A percentile compares a stretch with the other conserved stretches of the same genome.
Evolutionary conservation across 1,140 invertebrate species (phyloP).

Genomic region (Helicoverpa zea): DNA sequence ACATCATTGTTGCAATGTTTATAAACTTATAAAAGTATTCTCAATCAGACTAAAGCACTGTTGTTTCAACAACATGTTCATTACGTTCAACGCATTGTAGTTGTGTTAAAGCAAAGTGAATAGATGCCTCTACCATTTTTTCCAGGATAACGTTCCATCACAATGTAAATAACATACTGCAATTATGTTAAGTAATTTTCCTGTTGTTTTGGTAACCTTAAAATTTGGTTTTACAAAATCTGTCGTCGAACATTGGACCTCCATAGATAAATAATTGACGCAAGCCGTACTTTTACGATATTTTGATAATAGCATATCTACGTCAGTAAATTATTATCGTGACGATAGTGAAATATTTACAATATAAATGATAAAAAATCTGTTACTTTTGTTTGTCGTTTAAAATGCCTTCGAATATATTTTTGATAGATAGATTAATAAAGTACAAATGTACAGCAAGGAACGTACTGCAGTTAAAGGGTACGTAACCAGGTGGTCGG

Average conservation of each 20-base stretch:
- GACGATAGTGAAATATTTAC: too few species aligned
- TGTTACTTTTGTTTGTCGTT: too few species aligned
- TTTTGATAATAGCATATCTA: background rate
- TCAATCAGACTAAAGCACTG: background rate
- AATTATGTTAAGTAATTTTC: background rate
- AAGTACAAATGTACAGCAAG: background rate
- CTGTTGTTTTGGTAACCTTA: conserved; percentile 35
- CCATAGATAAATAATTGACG: conserved; percentile 12
- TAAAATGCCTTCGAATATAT: too few species aligned
- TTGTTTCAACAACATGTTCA: background rate
- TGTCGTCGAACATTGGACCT: conserved; percentile 22
- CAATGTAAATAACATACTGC: background rate
- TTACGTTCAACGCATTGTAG: background rate
- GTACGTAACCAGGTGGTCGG: conserved; percentile 37
- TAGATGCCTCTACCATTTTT: background rate
- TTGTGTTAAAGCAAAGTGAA: background rate
- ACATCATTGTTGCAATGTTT: background rate
- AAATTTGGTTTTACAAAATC: background rate
- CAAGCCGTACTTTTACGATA: conserved; percentile 11
- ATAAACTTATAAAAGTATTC: background rate
- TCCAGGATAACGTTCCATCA: conserved; percentile 6
- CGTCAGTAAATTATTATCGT: background rate
- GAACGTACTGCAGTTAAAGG: background rate
- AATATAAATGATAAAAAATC: too few species aligned
- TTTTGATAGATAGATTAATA: background rate